phyloP scores from a whole-genome alignment of 2,797 vertebrate genomes.

The Peromyscus aztecus region DNA sequence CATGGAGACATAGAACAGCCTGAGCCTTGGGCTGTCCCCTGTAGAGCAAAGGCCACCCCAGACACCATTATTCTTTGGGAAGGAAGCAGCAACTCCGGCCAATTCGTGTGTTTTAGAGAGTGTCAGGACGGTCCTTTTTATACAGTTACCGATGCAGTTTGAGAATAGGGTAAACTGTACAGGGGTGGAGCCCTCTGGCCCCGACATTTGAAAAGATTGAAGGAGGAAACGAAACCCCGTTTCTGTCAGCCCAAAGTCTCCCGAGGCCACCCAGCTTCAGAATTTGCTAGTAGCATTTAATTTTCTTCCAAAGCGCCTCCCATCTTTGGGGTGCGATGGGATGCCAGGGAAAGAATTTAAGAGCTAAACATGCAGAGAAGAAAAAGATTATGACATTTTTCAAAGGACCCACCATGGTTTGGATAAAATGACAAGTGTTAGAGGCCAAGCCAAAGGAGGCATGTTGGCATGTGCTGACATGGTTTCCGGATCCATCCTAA shows the following conservation, averaged over 20 bases:
- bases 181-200: neutral
- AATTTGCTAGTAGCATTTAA: constrained; percentile 10
- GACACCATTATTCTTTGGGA: constrained; percentile 4
- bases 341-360: neutral
- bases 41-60: neutral
- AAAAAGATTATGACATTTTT: neutral
- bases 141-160: neutral
- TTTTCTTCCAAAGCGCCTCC: constrained; percentile 49
- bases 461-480: neutral
- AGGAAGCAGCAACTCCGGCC: neutral
- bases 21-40: neutral
- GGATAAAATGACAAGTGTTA: neutral
- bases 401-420: neutral
- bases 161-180: neutral
- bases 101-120: neutral
- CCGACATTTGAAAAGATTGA: neutral
- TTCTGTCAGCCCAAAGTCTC: constrained; percentile 47
- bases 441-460: neutral
- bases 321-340: neutral
- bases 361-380: neutral
- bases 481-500: neutral
- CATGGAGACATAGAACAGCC: neutral
- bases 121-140: neutral
- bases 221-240: constrained; percentile 62
- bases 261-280: neutral